Percentiles rank a stretch among this genome's conserved stretches.
Evolutionary conservation across 2,797 vertebrate genomes (phyloP).

Genomic region (Dromococcyx pavoninus): DNA sequence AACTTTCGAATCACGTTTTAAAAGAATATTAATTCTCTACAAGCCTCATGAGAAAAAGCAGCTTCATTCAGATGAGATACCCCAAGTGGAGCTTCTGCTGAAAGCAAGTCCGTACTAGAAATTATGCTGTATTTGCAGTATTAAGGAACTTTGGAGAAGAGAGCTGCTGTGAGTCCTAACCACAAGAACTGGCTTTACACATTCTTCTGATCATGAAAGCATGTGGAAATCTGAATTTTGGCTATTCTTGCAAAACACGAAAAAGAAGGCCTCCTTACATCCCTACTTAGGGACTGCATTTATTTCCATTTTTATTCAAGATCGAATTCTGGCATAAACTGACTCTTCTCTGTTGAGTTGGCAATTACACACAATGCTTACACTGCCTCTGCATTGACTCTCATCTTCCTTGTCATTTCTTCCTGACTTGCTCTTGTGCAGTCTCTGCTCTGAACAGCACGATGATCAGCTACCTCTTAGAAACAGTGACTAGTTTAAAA

Average conservation of each 20-base stretch:
- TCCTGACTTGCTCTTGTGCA: neutral
- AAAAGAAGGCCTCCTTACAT: neutral
- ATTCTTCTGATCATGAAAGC: neutral
- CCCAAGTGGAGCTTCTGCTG: neutral
- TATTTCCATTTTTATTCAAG: neutral
- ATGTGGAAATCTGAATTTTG: neutral
- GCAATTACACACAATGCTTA: neutral
- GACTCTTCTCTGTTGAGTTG: neutral
- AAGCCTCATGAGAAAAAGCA: neutral
- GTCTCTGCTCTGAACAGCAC: neutral
- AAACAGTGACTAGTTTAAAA: neutral
- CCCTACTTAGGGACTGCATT: neutral
- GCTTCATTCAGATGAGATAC: neutral
- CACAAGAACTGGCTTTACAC: slow-evolving; percentile 7
- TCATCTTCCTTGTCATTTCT: neutral
- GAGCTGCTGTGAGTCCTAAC: neutral
- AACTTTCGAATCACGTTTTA: slow-evolving; percentile 31
- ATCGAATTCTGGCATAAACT: neutral
- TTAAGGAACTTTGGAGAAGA: neutral
- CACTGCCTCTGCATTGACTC: neutral
- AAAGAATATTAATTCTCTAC: slow-evolving; percentile 22
- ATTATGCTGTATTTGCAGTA: neutral
- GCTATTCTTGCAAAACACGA: neutral
- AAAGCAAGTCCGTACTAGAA: slow-evolving; percentile 8
- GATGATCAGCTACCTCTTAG: neutral